These are phyloP conservation scores for Paraplagusia blochii DNA, from an alignment of 2,113 vertebrate species.

Conservation along the genomic window DNA sequence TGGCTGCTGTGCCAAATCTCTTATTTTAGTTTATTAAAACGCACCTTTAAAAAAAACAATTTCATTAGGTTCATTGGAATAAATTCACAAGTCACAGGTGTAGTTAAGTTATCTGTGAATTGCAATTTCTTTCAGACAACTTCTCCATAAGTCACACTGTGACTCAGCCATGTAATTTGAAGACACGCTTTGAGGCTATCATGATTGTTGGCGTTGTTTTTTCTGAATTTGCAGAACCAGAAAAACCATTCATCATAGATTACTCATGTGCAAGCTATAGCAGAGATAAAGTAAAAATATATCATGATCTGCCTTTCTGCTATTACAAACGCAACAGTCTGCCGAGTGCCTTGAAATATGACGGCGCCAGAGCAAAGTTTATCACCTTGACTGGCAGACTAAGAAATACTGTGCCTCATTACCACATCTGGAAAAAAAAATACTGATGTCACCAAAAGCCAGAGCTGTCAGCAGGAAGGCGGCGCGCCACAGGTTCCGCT, in stretches of 20 bases:
- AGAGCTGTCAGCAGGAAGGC: conserved; percentile 33
- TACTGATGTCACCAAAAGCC: conserved; percentile 8
- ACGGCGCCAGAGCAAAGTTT: conserved; percentile 13
- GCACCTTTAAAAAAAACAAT: too few relatives aligned
- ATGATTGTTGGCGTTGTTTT: too few relatives aligned
- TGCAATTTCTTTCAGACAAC: too few relatives aligned
- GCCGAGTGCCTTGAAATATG: conserved; percentile 5
- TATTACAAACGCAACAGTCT: conserved; percentile 13
- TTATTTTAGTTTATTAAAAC: too few relatives aligned
- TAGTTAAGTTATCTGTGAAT: too few relatives aligned
- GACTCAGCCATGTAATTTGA: too few relatives aligned
- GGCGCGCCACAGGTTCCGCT: conserved; percentile 17
- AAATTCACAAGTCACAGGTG: too few relatives aligned
- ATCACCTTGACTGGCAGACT: conserved; percentile 37
- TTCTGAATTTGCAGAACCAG: too few relatives aligned
- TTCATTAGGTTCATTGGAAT: too few relatives aligned
- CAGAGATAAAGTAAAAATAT: background rate
- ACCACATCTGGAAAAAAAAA: conserved; percentile 48
- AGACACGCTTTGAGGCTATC: too few relatives aligned
- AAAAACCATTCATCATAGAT: too few relatives aligned
- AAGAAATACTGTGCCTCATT: conserved; percentile 39
- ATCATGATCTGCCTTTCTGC: background rate
- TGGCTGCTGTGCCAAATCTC: background rate
- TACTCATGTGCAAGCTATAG: background rate
- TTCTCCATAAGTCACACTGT: too few relatives aligned